A percentile compares a stretch with the other conserved stretches of the same genome.
Conservation (phyloP, 1,140 invertebrate genomes). For the Camponotus vicinus region DNA sequence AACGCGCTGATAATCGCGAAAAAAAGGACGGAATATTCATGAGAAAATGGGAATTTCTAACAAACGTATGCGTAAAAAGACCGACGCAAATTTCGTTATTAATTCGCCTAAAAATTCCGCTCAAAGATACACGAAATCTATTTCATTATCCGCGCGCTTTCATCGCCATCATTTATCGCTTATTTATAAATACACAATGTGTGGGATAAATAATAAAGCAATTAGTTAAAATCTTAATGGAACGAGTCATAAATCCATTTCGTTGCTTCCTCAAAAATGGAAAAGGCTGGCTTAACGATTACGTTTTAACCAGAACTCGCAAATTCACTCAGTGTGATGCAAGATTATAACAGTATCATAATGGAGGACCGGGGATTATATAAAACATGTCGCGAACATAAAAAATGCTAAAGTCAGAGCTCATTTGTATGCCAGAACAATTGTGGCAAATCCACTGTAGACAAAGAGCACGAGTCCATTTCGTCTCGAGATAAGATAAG, state of each 20-base stretch:
- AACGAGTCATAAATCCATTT: constrained; percentile 36
- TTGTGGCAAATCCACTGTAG: constrained; percentile 32
- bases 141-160: constrained; percentile 2
- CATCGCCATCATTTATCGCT: neutral
- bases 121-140: constrained; percentile 23
- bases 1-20: constrained; percentile 45
- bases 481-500: constrained; percentile 28
- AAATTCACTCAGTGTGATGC: constrained; percentile 15
- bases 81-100: constrained; percentile 30
- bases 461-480: constrained; percentile 13
- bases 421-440: constrained; percentile 32
- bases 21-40: neutral
- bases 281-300: constrained; percentile 11
- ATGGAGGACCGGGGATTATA: neutral
- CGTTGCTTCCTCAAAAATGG: neutral
- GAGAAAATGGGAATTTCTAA: constrained; percentile 28
- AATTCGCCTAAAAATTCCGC: constrained; percentile 13
- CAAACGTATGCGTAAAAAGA: neutral
- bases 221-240: constrained; percentile 46
- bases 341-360: constrained; percentile 19
- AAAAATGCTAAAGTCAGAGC: constrained; percentile 43
- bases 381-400: constrained; percentile 24
- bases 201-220: constrained; percentile 34
- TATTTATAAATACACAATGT: neutral
- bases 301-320: constrained; percentile 26